Conservation (phyloP, 2,797 vertebrate species). For the Lepidocolaptes lacrymiger region DNA sequence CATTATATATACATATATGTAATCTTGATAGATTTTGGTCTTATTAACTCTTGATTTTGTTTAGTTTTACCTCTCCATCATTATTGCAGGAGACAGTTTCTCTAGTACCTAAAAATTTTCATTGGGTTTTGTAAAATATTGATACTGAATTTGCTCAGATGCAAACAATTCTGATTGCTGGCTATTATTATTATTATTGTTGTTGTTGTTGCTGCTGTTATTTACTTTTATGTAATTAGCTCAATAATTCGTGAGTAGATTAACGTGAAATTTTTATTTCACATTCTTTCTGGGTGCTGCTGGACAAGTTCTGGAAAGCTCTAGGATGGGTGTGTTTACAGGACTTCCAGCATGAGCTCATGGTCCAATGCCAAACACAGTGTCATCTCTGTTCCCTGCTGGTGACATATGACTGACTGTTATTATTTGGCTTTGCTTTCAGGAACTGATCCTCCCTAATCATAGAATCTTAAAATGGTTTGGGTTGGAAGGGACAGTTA, state of each 20-base stretch:
- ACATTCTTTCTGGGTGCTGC: not conserved
- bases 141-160: not conserved
- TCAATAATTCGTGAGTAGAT: not conserved
- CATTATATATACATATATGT: not conserved
- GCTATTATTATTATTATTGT: not conserved
- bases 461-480: not conserved
- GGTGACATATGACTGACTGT: not conserved
- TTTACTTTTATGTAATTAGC: not conserved
- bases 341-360: not conserved
- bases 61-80: not conserved
- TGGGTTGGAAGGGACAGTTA: not conserved
- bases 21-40: not conserved
- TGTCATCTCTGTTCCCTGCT: not conserved
- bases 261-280: not conserved
- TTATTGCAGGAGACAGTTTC: not conserved
- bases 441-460: not conserved
- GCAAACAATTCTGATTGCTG: accelerated
- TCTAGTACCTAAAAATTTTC: not conserved
- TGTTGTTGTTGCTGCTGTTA: not conserved
- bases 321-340: not conserved
- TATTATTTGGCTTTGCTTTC: not conserved
- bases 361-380: not conserved
- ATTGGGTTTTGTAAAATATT: not conserved
- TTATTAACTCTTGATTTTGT: not conserved
- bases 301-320: not conserved